Evolutionary conservation across 2,797 vertebrate genomes (phyloP).

Genomic region (Limnodromus scolopaceus): DNA sequence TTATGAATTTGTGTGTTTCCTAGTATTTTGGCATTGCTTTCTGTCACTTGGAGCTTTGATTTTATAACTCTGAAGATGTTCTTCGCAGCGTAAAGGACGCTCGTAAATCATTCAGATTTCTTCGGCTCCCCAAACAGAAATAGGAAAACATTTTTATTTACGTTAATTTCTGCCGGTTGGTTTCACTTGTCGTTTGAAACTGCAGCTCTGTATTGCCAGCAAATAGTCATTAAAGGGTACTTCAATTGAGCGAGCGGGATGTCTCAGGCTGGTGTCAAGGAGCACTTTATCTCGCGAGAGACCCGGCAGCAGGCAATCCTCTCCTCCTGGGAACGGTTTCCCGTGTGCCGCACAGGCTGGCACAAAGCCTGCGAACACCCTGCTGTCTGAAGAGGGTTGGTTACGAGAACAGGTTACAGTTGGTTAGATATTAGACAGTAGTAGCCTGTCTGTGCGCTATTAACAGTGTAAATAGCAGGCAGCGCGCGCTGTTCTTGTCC

Average conservation of each 20-base stretch:
- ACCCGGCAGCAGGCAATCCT: neutral
- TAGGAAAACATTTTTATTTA: neutral
- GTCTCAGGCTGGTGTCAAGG: neutral
- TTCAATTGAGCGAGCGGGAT: neutral
- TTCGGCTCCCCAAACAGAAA: neutral
- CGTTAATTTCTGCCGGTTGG: neutral
- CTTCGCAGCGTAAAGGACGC: neutral
- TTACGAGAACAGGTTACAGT: neutral
- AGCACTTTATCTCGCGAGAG: neutral
- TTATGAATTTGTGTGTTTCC: neutral
- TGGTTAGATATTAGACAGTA: neutral
- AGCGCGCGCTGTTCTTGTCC: neutral
- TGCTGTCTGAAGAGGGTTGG: neutral
- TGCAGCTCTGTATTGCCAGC: neutral
- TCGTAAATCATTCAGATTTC: neutral
- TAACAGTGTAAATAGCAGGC: neutral
- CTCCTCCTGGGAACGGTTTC: accelerated
- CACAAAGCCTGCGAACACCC: neutral
- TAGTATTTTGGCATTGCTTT: neutral
- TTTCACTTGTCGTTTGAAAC: neutral
- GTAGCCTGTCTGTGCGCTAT: neutral
- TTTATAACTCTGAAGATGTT: neutral
- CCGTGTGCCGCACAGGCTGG: neutral
- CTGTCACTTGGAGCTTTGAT: neutral
- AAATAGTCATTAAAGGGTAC: neutral